Evolutionary conservation across 1,140 invertebrate species (phyloP).

Genomic region (Babylonia areolata): DNA sequence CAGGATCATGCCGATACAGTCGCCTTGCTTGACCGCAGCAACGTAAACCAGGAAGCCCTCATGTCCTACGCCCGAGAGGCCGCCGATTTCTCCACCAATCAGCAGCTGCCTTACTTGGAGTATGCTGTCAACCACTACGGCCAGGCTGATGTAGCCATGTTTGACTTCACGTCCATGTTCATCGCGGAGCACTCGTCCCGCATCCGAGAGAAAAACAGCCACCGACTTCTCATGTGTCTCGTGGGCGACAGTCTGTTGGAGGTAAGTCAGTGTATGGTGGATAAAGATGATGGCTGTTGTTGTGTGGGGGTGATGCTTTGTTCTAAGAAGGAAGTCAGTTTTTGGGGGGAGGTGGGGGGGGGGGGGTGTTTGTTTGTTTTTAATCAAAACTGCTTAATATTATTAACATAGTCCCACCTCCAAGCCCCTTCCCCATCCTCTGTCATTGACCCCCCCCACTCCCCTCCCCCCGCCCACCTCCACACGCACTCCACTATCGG

Average conservation of each 20-base stretch:
- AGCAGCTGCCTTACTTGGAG: slow-evolving; percentile 91
- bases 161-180: slow-evolving; percentile 99
- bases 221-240: slow-evolving; percentile 89
- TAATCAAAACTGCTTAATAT: no score
- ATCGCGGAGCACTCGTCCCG: slow-evolving; percentile 94
- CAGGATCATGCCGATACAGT: slow-evolving; percentile 94
- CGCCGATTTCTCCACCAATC: slow-evolving; percentile 96
- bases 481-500: no score
- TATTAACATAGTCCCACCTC: no score
- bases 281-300: no score
- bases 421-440: no score
- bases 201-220: slow-evolving; percentile 86
- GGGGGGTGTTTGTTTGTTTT: no score
- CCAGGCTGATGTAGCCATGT: slow-evolving; percentile 98
- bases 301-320: no score
- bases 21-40: slow-evolving; percentile 88
- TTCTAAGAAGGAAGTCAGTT: no score
- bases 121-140: slow-evolving; percentile 99
- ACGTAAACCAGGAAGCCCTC: slow-evolving; percentile 90
- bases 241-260: slow-evolving; percentile 98
- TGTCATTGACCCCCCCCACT: no score
- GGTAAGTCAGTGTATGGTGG: slow-evolving; percentile 74
- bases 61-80: slow-evolving; percentile 94
- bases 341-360: no score
- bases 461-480: no score